Evolutionary conservation across 1,140 invertebrate genomes (phyloP), one percentile per base, ranked within the genome.

Genomic region (Aphelinus certus): DNA sequence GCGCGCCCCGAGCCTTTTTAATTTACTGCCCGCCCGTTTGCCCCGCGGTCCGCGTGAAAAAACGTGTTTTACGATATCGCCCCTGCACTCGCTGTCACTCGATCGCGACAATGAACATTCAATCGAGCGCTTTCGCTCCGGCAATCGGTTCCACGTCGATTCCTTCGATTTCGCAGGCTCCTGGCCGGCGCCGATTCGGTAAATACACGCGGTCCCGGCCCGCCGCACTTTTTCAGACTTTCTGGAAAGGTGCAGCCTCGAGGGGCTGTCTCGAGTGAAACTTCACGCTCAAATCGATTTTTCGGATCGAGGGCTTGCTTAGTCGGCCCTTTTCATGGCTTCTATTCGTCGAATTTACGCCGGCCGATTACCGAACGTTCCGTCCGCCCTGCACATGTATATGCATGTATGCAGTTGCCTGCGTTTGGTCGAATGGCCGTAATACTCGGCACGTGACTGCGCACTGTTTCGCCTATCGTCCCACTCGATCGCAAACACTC

Each of bases 211-310:
- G 2, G 46, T 26, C 43, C 42, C 55, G 26, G 53, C 45, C 57
- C 26, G 56, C n/a, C 3, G 43, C 9, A 57, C 49, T 47, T 67
- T 7, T 46, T 26, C 9, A 26, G 26, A 26, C 26, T 26, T 26
- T 26, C 26, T 26, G 26, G 26, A 26, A 26, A 26, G 26, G 26
- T 26, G 26, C 26, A 26, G 26, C 26, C 26, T 26, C 26, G 26
- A 62, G 7, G 60, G 60, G 60, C 42, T 43, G 4, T n/a, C 5
- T 43, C 45, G 48, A 57, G 53, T 72, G 62, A 72, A 72, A 65
- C 62, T 72, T 63, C 45, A 71, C 47, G 69, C 45, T 48, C n/a
- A 65, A 72, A 71, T 71, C 51, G 62, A 63, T 65, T 72, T 72
- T 65, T 65, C 55, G 53, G n/a, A 49, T 65, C 61, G 46, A 48